Evolutionary conservation across 1,140 invertebrate genomes (phyloP).

Genomic region (Antheraea pernyi): DNA sequence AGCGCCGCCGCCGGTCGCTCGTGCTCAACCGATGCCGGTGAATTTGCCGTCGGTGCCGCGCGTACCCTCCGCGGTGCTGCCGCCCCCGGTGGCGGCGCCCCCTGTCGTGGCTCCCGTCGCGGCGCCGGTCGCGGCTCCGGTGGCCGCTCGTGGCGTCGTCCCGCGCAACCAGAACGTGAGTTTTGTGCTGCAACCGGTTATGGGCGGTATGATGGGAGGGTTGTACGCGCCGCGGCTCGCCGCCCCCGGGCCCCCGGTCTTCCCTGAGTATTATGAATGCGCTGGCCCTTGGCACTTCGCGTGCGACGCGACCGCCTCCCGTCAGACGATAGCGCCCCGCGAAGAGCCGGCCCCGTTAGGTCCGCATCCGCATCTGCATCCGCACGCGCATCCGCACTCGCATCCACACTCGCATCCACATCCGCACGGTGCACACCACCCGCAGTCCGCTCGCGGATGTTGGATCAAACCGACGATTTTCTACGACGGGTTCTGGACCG

Average conservation of each 20-base stretch:
- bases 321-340: slow-evolving; percentile 61
- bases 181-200: slow-evolving; percentile 68
- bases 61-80: not conserved
- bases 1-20: slow-evolving; percentile 27
- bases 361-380: slow-evolving; percentile 20
- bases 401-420: not conserved
- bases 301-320: slow-evolving; percentile 58
- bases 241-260: slow-evolving; percentile 36
- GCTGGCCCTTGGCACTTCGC: slow-evolving; percentile 65
- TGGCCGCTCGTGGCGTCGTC: slow-evolving; percentile 10
- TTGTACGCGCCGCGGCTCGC: slow-evolving; percentile 41
- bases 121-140: slow-evolving; percentile 19
- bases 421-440: slow-evolving; percentile 32
- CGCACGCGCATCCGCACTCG: slow-evolving; percentile 33
- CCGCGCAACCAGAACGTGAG: slow-evolving; percentile 69
- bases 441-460: slow-evolving; percentile 47
- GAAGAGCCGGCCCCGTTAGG: slow-evolving; percentile 64
- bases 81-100: not conserved
- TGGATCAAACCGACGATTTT: slow-evolving; percentile 78
- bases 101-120: not conserved
- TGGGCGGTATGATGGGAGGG: slow-evolving; percentile 27
- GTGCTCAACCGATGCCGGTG: slow-evolving; percentile 44
- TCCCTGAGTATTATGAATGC: slow-evolving; percentile 65
- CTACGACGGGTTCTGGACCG: slow-evolving; percentile 77
- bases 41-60: slow-evolving; percentile 35